Base-by-base conservation (phyloP, 1,140 invertebrate genomes). In the Andricus grossulariae region DNA sequence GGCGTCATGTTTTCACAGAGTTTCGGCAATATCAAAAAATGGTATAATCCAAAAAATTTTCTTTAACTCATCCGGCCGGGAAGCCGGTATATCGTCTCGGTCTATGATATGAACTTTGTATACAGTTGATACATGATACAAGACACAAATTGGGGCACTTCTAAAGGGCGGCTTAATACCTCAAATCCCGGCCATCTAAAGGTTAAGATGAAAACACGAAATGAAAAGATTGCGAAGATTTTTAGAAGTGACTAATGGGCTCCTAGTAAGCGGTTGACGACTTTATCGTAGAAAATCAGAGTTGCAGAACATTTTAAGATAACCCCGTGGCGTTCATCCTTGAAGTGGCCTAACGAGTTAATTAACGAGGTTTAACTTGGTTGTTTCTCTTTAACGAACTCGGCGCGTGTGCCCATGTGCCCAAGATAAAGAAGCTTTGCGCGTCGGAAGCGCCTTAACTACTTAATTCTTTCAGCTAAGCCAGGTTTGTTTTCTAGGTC, bases 401-500 rank as follows among this genome's bases (percentile, higher is more conserved):
- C 60, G 60, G 60, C 60, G 60, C 60, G 60, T 66, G 60, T 66
- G 60, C 60, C 60, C 60, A 32, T 7, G 5, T 66, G 32, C 60
- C 25, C 60, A 66, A 32, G 60, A 66, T 66, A 39, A 66, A 66
- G 60, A 66, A 16, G 15, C 60, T 66, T 39, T 66, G 32, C 60
- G 60, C 60, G 60, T 66, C 32, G 25, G 39, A 66, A 32, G 60
- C 60, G 60, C 39, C 60, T 39, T 39, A 66, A 66, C 60, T 66
- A 5, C 25, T 32, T 32, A 66, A 66, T 75, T 70, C 55, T 50
- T 75, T 70, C 39, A 50, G 71, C 74, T 57, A 70, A 39, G 60
- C 25, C 60, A 66, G 12, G 25, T 66, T 39, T 66, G 50, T 75
- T 75, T 75, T 75, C n/a, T 75, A 70, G 74, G 74, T 75, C 74